A percentile compares a stretch with the other conserved stretches of the same genome.
Evolutionary conservation across 2,797 vertebrate species (phyloP).

Genomic region (Cirrhinus molitorella): DNA sequence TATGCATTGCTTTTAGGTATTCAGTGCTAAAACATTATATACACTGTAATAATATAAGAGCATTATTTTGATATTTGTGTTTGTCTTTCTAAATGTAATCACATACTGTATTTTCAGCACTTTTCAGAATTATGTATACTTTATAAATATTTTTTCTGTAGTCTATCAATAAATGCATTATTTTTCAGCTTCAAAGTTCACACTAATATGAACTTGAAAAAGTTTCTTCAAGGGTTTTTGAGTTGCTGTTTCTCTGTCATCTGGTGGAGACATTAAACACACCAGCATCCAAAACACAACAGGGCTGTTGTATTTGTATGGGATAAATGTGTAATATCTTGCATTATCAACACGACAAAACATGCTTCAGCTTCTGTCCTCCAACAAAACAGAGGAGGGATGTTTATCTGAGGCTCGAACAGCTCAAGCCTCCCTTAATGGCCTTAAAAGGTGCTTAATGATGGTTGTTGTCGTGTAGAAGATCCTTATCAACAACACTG

Average conservation of each 20-base stretch:
- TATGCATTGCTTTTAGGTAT: neutral
- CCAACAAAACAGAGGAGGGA: neutral
- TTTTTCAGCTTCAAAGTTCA: neutral
- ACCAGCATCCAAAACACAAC: neutral
- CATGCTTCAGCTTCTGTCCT: neutral
- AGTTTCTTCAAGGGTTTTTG: neutral
- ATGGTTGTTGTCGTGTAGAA: conserved; percentile 8
- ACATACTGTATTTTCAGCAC: neutral
- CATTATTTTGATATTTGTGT: neutral
- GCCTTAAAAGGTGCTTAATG: conserved; percentile 37
- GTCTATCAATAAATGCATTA: neutral
- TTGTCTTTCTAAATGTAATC: neutral
- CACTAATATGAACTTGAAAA: neutral
- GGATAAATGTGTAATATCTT: neutral
- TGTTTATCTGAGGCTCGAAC: conserved; percentile 17
- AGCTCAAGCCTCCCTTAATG: neutral
- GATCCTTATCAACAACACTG: conserved; percentile 2
- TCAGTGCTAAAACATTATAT: neutral
- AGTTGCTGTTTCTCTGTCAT: neutral
- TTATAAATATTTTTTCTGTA: neutral
- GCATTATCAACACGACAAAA: neutral
- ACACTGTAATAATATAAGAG: neutral
- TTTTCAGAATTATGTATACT: neutral
- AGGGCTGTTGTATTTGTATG: neutral
- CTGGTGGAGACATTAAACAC: neutral